Conservation (phyloP, 2,797 vertebrate species). For the Falco cherrug region DNA sequence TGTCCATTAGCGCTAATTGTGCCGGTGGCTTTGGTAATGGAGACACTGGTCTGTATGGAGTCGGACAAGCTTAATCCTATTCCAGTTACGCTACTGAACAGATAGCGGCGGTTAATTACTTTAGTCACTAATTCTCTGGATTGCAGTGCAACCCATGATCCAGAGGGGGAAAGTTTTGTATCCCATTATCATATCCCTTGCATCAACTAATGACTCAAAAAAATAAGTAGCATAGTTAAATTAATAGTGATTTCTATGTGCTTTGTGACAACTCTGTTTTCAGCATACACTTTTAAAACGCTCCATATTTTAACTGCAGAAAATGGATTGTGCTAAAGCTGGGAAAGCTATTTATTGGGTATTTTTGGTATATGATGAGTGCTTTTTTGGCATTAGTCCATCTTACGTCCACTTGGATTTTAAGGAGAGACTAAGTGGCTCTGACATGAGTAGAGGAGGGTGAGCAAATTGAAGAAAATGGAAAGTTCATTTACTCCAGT, state of each 20-base stretch:
- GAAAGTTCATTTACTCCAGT: too few species aligned
- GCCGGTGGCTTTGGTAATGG: constrained; percentile 16
- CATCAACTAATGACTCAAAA: background rate
- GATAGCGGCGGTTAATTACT: constrained; percentile 14
- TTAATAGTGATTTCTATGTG: background rate
- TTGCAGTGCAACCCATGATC: background rate
- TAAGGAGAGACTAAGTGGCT: background rate
- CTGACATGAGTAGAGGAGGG: background rate
- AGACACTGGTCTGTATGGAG: background rate
- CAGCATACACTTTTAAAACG: background rate
- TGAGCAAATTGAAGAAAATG: background rate
- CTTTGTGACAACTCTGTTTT: background rate
- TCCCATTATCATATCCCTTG: background rate
- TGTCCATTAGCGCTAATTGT: constrained; percentile 3
- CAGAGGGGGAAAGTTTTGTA: background rate
- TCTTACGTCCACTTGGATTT: background rate
- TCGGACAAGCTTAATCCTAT: background rate
- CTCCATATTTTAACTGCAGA: background rate
- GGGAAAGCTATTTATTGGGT: background rate
- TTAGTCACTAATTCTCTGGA: background rate
- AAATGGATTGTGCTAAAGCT: background rate
- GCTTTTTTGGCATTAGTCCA: constrained; percentile 21
- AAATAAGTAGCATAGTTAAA: background rate
- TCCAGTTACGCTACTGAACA: background rate
- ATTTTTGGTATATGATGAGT: background rate